Base-by-base conservation (phyloP, 2,797 vertebrate genomes). In the Enteromius fasciolatus region DNA sequence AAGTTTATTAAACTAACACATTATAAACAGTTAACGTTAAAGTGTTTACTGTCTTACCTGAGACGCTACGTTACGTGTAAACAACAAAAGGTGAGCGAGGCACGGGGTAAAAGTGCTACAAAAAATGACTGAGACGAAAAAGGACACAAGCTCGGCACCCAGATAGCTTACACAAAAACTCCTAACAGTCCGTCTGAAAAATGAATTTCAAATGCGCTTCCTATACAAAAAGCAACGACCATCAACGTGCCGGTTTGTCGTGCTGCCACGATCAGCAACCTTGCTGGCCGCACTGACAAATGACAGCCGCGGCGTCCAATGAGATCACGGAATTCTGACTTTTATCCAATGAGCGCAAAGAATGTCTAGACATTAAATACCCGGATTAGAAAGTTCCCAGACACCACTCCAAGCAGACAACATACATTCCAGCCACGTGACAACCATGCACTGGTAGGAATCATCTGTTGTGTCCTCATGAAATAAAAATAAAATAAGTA, bases 261-360 rank as follows among this genome's bases (percentile, higher is more conserved):
- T 84, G 85, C 33, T 87, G 89, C 91, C 92, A 93, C 92, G 91
- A 92, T 89, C 84, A 78, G 74, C 67, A 78, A 76, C 75, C 36
- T 25, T 63, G 68, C 59, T 80, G 48, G 66, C 54, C n/a, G 28
- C 54, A 6, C 10, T 5, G 11, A 11, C 17, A 78, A 87, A 20
- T 86, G 90, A 88, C 74, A 77, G 67, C 31, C 12, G 1, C 17
- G 8, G 28, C 52, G 85, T 48, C 93, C 91, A 93, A 92, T 92
- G 75, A 81, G 14, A 48, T 84, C 52, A 33, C 68, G 69, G 20
- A 75, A 25, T 33, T 23, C 31, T 57, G 46, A 48, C 14, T 18
- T 6, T 57, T 73, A 66, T 28, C 88, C 86, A 89, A 89, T 86
- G 25, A 82, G 39, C 83, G 66, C 52, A 31, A 80, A 46, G 74